Conservation (phyloP, 2,888 invertebrate species). For the Ophion slaviceki region DNA sequence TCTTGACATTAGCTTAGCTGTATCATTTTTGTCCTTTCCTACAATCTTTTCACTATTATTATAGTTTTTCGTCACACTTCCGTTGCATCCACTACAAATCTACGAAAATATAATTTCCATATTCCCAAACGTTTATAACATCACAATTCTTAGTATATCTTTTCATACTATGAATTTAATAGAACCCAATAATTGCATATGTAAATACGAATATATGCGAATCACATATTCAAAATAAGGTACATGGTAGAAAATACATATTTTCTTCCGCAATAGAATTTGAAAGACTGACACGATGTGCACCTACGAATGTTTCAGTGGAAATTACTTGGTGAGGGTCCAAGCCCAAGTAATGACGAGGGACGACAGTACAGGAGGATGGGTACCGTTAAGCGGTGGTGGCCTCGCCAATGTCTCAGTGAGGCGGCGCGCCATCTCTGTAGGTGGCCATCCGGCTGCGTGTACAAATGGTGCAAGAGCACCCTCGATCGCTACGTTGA, state of each 20-base stretch:
- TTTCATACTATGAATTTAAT: neutral
- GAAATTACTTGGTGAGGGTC: constrained; percentile 96
- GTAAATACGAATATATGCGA: neutral
- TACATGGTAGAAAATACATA: neutral
- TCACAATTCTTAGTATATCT: neutral
- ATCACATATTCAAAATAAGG: neutral
- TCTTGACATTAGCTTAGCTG: too few species aligned
- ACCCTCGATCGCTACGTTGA: constrained; percentile 71
- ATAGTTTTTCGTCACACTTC: neutral
- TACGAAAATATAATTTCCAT: neutral
- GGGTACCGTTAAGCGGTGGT: constrained; percentile 97
- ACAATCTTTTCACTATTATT: neutral
- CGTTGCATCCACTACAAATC: neutral
- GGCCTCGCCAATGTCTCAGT: constrained; percentile 97
- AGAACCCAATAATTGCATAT: neutral
- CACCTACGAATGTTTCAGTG: constrained; percentile 86
- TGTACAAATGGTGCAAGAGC: constrained; percentile 74
- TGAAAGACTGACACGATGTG: constrained; percentile 26
- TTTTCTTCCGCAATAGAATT: neutral
- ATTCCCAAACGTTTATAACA: too few species aligned
- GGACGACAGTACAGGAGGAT: constrained; percentile 98
- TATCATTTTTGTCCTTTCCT: neutral
- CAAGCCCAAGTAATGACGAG: constrained; percentile 99
- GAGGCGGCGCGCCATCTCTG: constrained; percentile 88
- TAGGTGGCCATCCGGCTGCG: constrained; percentile 77